Evolutionary conservation across 1,140 invertebrate species (phyloP), one percentile per base, ranked within the genome.

Genomic region (Cardiocondyla obscurior): DNA sequence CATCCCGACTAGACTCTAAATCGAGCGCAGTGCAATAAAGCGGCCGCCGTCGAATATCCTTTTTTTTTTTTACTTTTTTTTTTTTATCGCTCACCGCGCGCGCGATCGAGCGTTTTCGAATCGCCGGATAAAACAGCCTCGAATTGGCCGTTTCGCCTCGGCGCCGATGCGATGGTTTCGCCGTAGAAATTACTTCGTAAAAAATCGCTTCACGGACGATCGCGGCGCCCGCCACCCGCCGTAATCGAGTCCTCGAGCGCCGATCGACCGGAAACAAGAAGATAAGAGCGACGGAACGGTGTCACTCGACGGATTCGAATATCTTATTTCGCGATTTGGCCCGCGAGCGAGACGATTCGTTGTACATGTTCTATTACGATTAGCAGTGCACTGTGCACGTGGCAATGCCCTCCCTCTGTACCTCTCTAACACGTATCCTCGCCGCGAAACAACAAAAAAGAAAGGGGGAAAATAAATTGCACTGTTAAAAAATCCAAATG

Each of bases 101-200:
- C 62, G 62, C 74, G 74, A 79, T 79, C 74, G 74, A 79, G 74
- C 74, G 46, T 79, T 79, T 79, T 79, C 62, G 74, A 79, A 79
- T 69, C 44, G 46, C 5, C n/a, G 62, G 49, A 79, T 79, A 79
- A 79, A 79, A 79, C 62, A 69, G 74, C 74, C 74, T 79, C 62
- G 74, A 69, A 79, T 79, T 69, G 74, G 74, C 46, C 74, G 74
- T 79, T 79, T 79, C 62, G 62, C 74, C 62, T 53, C 62, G 44
- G 4, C 46, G 28, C 55, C 74, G 74, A 69, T 79, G 33, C 74
- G 46, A 79, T 28, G 46, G 74, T 79, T 69, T 69, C 74, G 62
- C 46, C 74, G 30, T 79, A 67, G 62, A 62, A 69, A 79, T 79
- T 67, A 79, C 74, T 67, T 53, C 14, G 62, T 69, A 79, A 79